Base-by-base conservation (phyloP, 2,888 invertebrate species). In the Fragum fragum region DNA sequence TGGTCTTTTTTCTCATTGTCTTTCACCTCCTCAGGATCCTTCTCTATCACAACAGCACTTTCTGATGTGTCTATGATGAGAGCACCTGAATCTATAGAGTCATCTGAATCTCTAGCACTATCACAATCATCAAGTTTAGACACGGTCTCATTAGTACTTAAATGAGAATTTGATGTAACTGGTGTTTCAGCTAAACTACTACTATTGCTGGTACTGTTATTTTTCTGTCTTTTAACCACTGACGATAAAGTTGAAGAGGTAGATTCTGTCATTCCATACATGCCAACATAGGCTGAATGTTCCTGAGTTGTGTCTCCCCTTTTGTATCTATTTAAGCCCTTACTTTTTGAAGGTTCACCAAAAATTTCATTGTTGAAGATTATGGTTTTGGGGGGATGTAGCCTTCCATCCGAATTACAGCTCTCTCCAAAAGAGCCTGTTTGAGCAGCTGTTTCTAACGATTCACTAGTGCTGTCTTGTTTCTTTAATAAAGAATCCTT, bases 351-450 rank as follows among this genome's bases (percentile, higher is more conserved):
- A 18, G 5, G 47, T 47, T n/a, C n/a, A 36, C 32, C 14, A n/a
- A 47, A 2, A 47, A 9, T n/a, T 47, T 2, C 2, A 5, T 9
- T 61, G 32, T 29, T n/a, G 7, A 32, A 16, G 1, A 14, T 11
- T 18, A 7, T 32, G 16, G 11, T 14, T 42, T 11, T 66, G 1
- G 66, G 66, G 7, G 66, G 66, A 21, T 66, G 66, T 66, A 66
- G 26, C 11, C 66, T 42, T 32, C 74, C 74, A 66, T 66, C 66
- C 53, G 36, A 16, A 28, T 52, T 66, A 36, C 52, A 63, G 28
- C 32, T 74, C 53, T 28, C 26, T 32, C 1, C 23, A 29, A 66
- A 55, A 23, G 52, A 47, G n/a, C 47, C n/a, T 47, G 32, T 36
- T n/a, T n/a, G 9, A 9, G 32, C 32, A 36, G 32, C n/a, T 36